A percentile compares a stretch with the other conserved stretches of the same genome.
Evolutionary conservation across 2,113 vertebrate species (phyloP).

Genomic region (Rhinolophus sinicus): DNA sequence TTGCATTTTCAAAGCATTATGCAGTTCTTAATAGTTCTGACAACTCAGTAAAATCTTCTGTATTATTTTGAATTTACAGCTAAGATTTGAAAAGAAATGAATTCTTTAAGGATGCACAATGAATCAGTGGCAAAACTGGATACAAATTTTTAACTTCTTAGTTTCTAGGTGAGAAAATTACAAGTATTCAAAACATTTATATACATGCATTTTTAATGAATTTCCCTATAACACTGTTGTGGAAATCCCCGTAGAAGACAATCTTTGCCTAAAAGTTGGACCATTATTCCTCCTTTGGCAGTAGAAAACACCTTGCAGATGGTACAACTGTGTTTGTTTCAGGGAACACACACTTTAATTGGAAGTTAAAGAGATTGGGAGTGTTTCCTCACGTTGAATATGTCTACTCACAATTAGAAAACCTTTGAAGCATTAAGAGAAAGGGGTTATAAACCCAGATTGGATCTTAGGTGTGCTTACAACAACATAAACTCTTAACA

Average conservation of each 20-base stretch:
- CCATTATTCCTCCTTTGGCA: background rate
- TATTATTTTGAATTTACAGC: background rate
- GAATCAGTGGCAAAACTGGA: background rate
- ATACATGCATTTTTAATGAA: background rate
- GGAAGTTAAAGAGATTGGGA: background rate
- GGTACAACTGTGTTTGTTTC: background rate
- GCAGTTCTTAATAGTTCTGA: background rate
- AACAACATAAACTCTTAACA: background rate
- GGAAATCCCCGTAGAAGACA: background rate
- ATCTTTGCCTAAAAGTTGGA: background rate
- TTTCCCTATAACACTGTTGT: background rate
- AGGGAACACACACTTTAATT: background rate
- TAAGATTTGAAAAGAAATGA: background rate
- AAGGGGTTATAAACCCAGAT: background rate
- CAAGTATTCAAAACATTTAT: background rate
- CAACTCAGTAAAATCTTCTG: background rate
- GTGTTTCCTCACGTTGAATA: background rate
- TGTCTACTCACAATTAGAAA: background rate
- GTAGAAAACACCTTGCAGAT: background rate
- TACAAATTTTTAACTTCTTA: background rate
- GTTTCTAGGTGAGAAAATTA: background rate
- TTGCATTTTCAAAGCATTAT: slow-evolving; percentile 48
- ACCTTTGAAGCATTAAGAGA: background rate
- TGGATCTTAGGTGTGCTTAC: background rate
- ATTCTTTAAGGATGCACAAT: background rate